Base-by-base conservation (phyloP, 2,888 invertebrate species). In the Parnassius smintheus region DNA sequence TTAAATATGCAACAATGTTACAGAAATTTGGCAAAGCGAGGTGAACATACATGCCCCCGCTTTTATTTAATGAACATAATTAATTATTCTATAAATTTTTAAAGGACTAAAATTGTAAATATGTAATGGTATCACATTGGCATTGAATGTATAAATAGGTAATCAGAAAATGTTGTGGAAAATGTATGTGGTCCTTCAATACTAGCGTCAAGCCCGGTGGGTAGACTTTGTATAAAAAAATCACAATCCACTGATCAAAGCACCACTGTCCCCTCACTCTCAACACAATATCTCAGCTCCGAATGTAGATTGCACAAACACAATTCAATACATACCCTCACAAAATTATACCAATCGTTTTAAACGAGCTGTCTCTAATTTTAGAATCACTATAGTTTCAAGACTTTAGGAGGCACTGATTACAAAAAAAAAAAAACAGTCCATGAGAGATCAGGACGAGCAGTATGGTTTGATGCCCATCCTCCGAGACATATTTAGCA, bases 1-100 rank as follows among this genome's bases (percentile, higher is more conserved):
- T 75, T 78, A 78, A 80, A 81, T 78, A 80, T 80, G 77, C 78
- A 74, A 75, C 75, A 76, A 75, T 73, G 71, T 75, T 74, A 77
- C 73, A 79, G 82, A 82, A 83, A 82, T 84, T 86, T 85, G 87
- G 85, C 85, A 82, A 85, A 82, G 76, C 73, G 70, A 75, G 73
- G 78, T 81, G 77, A 77, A 79, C 71, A 58, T 64, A 66, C 77
- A 62, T 65, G 82, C 84, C 82, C 79, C 76, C 78, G 77, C 75
- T 78, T 77, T 75, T 18, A 18, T 18, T 76, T 77, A 82, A 76
- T 74, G 78, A 78, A 78, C 72, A 68, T 68, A 77, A 75, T 78
- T 73, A 73, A 73, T 68, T 66, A 70, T 67, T 65, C 72, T 73
- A 76, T 52, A 71, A 69, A 71, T 80, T 77, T 65, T 70, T 68